Evolutionary conservation across 2,888 invertebrate genomes (phyloP).

Genomic region (Colletes collaris): DNA sequence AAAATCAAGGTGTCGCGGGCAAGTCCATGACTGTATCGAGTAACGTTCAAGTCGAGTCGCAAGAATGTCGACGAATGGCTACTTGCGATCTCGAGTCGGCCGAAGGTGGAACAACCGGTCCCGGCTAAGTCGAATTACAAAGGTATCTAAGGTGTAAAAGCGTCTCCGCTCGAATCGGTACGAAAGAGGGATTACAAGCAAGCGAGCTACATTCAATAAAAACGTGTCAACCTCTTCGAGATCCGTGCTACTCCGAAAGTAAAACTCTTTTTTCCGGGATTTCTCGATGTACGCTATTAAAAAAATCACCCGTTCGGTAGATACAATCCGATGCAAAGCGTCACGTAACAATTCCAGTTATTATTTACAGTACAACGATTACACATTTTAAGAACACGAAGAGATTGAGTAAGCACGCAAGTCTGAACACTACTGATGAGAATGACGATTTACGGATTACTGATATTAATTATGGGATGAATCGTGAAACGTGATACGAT

Average conservation of each 20-base stretch:
- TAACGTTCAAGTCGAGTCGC: constrained; percentile 34
- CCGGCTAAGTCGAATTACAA: constrained; percentile 61
- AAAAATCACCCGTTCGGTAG: no score
- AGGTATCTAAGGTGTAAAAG: constrained; percentile 64
- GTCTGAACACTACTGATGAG: constrained; percentile 33
- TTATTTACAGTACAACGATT: no score
- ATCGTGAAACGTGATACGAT: constrained; percentile 48
- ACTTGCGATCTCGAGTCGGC: constrained; percentile 52
- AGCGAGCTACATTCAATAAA: constrained; percentile 47
- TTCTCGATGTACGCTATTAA: no score
- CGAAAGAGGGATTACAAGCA: constrained; percentile 55
- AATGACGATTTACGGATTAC: constrained; percentile 36
- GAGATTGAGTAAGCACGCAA: constrained; percentile 29
- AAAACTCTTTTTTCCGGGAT: background rate
- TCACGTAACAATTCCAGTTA: no score
- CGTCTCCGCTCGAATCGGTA: constrained; percentile 55
- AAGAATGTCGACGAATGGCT: constrained; percentile 50
- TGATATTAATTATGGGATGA: constrained; percentile 39
- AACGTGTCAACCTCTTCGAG: constrained; percentile 37
- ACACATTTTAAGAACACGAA: constrained; percentile 6
- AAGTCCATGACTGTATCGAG: constrained; percentile 29
- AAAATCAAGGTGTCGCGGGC: constrained; percentile 25
- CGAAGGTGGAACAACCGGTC: constrained; percentile 69
- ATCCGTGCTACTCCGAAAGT: background rate
- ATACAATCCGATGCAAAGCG: no score